A percentile compares a stretch with the other conserved stretches of the same genome.
Evolutionary conservation across 2,113 vertebrate species (phyloP).

Genomic region (Ceuthmochares aereus): DNA sequence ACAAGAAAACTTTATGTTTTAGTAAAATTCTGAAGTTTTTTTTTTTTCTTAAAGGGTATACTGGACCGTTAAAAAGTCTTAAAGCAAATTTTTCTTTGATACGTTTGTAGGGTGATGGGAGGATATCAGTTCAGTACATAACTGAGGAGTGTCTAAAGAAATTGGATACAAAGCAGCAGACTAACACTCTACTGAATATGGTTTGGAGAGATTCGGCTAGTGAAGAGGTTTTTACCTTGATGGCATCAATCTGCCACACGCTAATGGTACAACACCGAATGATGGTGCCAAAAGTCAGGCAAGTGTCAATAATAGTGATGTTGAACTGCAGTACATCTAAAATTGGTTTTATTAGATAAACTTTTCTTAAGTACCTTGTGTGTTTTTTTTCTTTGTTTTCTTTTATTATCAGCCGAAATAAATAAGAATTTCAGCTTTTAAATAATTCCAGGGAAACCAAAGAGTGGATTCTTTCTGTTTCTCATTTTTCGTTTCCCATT

Average conservation of each 20-base stretch:
- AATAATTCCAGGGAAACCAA: not conserved
- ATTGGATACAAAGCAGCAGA: slow-evolving; percentile 95
- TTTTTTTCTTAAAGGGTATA: not conserved
- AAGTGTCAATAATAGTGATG: slow-evolving; percentile 25
- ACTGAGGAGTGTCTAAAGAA: slow-evolving; percentile 94
- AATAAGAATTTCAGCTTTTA: not conserved
- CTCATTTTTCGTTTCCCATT: not conserved
- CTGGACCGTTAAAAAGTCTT: not conserved
- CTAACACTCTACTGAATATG: slow-evolving; percentile 90
- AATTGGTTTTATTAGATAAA: not conserved
- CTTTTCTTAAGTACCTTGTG: not conserved
- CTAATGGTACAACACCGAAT: slow-evolving; percentile 98
- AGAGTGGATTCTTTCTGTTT: not conserved
- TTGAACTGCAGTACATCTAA: not conserved
- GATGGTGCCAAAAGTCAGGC: slow-evolving; percentile 98
- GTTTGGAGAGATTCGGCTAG: slow-evolving; percentile 96
- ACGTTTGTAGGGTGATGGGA: slow-evolving; percentile 82
- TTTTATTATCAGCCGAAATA: not conserved
- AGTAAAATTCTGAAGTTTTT: not conserved
- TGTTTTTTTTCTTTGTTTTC: not conserved
- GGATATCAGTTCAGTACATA: slow-evolving; percentile 89
- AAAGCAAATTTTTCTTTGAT: not conserved
- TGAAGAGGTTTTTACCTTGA: slow-evolving; percentile 89
- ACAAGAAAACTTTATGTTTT: not conserved
- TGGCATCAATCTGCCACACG: slow-evolving; percentile 95